Evolutionary conservation across 2,888 invertebrate genomes (phyloP).

Genomic region (Dione juno): DNA sequence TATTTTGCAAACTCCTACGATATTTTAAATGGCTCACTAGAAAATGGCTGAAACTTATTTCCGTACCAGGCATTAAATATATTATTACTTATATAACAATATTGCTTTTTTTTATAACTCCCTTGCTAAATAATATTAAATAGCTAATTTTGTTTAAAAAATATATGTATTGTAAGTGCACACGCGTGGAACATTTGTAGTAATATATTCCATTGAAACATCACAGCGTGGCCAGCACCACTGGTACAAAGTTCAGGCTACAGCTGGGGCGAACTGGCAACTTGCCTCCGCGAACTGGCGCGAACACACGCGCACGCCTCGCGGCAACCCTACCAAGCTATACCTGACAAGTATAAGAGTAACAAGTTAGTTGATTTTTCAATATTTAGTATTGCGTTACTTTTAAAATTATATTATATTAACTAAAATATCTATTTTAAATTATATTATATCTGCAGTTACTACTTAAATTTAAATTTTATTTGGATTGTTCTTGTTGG

Average conservation of each 20-base stretch:
- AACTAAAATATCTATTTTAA: background rate
- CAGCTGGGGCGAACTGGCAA: slow-evolving; percentile 82
- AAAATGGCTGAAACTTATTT: no score
- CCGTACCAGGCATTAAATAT: no score
- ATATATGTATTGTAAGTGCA: no score
- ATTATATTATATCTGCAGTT: background rate
- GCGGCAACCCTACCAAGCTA: slow-evolving; percentile 90
- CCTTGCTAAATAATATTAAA: no score
- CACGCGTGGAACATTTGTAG: no score
- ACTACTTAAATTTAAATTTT: no score
- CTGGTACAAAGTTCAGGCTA: slow-evolving; percentile 88
- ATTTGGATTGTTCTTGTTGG: no score
- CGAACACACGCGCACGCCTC: slow-evolving; percentile 87
- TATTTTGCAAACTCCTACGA: no score
- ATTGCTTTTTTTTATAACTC: no score
- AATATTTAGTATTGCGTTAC: background rate
- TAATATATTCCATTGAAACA: background rate
- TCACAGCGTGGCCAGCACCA: slow-evolving; percentile 86
- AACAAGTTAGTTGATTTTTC: slow-evolving; percentile 82
- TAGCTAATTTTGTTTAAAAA: no score
- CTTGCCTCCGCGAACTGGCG: slow-evolving; percentile 87
- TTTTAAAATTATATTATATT: background rate
- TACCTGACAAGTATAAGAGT: slow-evolving; percentile 93
- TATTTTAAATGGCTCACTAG: no score
- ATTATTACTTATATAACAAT: no score